Evolutionary conservation across 2,797 vertebrate genomes (phyloP), one percentile per base, ranked within the genome.

Genomic region (Acropternis orthonyx): DNA sequence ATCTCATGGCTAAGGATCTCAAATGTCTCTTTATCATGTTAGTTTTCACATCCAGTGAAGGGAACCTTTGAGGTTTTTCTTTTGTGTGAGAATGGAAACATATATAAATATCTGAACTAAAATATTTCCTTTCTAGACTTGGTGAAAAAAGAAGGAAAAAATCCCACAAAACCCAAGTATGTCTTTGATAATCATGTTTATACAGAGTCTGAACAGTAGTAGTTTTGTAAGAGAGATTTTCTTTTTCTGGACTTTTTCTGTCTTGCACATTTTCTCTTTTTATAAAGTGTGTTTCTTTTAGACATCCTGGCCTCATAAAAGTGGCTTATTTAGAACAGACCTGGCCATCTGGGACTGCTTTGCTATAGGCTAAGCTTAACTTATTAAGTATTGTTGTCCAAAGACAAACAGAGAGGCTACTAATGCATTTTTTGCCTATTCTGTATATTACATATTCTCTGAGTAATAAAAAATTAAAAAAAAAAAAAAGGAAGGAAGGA

Each of bases 251-350:
- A 56, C 48, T 94, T 21, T 52, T 90, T 90, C 92, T 94, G 90
- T 87, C 84, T 93, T 91, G 68, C 85, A 91, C 93, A 58, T 96
- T 95, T 95, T 96, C 76, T 91, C 26, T 36, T 92, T 96, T 96
- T 85, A 91, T 92, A 78, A 96, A 95, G 75, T 92, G 85, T 82
- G 72, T 80, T 92, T 91, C 87, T 93, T 94, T 92, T 85, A 88
- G 95, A 88, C 68, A 72, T 88, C 73, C 78, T 95, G 86, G 78
- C 65, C 76, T 88, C 82, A 76, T 96, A 93, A 97, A 95, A 93
- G 48, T 41, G 62, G 43, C 72, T 88, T 93, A 87, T 95, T 94
- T 96, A 78, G 91, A 96, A 58, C 91, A 96, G 91, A 93, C 72
- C 72, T 94, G 87, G 79, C 72, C 85, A 76, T 91, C 76, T 96